Conservation (phyloP, 2,888 invertebrate genomes). For the Drosophila affinis region DNA sequence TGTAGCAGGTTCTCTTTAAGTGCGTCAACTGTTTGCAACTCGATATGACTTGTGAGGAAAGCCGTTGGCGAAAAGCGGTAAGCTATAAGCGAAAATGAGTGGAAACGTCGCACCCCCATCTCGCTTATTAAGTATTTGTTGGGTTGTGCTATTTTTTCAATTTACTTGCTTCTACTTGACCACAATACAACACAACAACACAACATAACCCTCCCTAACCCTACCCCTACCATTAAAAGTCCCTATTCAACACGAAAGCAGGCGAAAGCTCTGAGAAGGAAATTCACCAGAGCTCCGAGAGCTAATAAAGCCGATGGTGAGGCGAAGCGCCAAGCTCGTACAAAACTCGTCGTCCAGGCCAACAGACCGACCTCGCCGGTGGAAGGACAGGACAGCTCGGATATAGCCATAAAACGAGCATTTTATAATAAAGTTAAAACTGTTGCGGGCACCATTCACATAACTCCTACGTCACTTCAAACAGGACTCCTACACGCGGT, state of each 20-base stretch:
- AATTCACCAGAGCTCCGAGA: conserved; percentile 60
- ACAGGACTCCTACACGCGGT: conserved; percentile 21
- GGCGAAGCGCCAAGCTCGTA: conserved; percentile 57
- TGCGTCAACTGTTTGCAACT: conserved; percentile 49
- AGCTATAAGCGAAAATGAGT: neutral
- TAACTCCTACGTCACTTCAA: conserved; percentile 3
- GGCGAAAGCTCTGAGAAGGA: conserved; percentile 25
- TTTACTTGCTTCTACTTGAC: conserved; percentile 61
- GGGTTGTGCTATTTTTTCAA: conserved; percentile 45
- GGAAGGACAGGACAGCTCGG: conserved; percentile 52
- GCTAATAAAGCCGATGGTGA: conserved; percentile 63
- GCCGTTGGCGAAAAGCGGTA: conserved; percentile 1
- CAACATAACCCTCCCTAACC: conserved; percentile 2
- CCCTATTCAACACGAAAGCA: conserved; percentile 1
- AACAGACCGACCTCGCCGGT: conserved; percentile 33
- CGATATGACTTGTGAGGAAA: conserved; percentile 58
- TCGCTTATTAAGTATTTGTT: conserved; percentile 60
- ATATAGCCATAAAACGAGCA: neutral
- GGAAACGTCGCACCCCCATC: conserved; percentile 30
- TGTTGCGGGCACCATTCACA: conserved; percentile 14
- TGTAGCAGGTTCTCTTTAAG: conserved; percentile 9
- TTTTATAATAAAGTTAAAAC: conserved; percentile 12
- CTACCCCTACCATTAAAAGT: conserved; percentile 1
- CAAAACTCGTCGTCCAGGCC: conserved; percentile 55
- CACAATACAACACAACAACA: conserved; percentile 20